These are phyloP conservation scores for Ochropacha duplaris DNA, from an alignment of 2,888 invertebrate species.

Conservation along the genomic window DNA sequence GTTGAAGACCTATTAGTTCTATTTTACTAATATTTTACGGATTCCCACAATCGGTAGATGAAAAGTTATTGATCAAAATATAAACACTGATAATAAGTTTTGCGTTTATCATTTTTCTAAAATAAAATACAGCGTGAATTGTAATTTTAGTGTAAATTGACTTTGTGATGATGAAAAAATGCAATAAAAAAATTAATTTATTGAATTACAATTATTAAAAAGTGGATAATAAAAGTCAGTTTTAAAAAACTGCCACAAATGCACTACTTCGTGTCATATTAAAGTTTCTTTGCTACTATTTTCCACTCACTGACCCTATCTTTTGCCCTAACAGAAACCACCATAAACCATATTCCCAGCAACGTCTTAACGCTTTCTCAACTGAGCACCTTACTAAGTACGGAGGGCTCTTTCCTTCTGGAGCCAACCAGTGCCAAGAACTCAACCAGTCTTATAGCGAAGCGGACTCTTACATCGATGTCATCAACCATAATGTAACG, in stretches of 20 bases:
- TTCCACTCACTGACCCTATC: slow-evolving; percentile 52
- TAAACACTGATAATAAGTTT: too few species aligned
- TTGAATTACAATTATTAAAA: background rate
- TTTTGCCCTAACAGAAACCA: slow-evolving; percentile 77
- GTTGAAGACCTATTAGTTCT: background rate
- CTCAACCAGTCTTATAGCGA: slow-evolving; percentile 77
- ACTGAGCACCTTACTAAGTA: slow-evolving; percentile 79
- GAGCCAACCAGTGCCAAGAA: slow-evolving; percentile 76
- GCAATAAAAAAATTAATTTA: too few species aligned
- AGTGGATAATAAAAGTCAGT: too few species aligned
- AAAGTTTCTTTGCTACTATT: background rate
- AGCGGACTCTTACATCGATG: slow-evolving; percentile 75
- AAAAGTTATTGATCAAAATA: too few species aligned
- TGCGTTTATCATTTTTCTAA: too few species aligned
- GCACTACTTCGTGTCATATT: background rate
- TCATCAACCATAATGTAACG: slow-evolving; percentile 60
- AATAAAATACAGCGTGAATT: background rate
- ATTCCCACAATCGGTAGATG: too few species aligned
- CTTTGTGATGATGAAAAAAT: background rate
- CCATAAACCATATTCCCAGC: slow-evolving; percentile 81
- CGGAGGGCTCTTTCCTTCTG: slow-evolving; percentile 77
- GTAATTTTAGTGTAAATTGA: background rate
- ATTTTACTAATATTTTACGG: background rate
- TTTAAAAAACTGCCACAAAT: background rate
- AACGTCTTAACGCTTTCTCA: slow-evolving; percentile 80